A percentile compares a stretch with the other conserved stretches of the same genome.
Evolutionary conservation across 2,113 vertebrate species (phyloP).

Genomic region (Pelmatolapia mariae): DNA sequence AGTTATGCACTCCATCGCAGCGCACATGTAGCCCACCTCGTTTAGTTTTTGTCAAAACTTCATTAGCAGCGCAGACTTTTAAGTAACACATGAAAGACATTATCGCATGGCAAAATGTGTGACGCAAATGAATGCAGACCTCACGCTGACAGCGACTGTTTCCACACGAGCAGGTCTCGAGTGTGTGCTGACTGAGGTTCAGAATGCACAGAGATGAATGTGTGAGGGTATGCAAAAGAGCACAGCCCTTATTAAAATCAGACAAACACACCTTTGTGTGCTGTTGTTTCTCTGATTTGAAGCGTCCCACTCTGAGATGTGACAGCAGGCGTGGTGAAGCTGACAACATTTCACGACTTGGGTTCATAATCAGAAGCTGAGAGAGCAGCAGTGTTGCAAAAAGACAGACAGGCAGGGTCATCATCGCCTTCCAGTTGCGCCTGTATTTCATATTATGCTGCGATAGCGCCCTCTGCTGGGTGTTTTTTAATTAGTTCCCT

Average conservation of each 20-base stretch:
- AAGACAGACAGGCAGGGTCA: neutral
- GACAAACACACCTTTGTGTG: neutral
- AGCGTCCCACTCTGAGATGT: neutral
- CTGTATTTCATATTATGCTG: neutral
- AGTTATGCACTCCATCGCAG: neutral
- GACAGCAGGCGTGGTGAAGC: neutral
- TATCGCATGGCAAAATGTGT: neutral
- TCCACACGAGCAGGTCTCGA: neutral
- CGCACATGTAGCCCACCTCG: neutral
- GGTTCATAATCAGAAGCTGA: neutral
- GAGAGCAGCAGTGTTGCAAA: neutral
- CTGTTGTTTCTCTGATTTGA: neutral
- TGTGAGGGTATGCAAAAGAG: neutral
- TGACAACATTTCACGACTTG: neutral
- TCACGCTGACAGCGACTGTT: neutral
- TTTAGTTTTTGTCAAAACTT: neutral
- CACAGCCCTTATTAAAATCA: neutral
- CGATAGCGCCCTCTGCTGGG: constrained; percentile 9
- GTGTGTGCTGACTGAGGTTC: neutral
- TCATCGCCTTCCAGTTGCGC: neutral
- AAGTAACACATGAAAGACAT: neutral
- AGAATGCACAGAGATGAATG: neutral
- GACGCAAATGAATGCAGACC: neutral
- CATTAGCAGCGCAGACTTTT: neutral
- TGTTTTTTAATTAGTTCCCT: neutral